Percentiles rank a stretch among this genome's conserved stretches.
These are phyloP conservation scores for Cotesia vestalis DNA, from an alignment of 1,140 invertebrate genomes.

Conservation along the genomic window DNA sequence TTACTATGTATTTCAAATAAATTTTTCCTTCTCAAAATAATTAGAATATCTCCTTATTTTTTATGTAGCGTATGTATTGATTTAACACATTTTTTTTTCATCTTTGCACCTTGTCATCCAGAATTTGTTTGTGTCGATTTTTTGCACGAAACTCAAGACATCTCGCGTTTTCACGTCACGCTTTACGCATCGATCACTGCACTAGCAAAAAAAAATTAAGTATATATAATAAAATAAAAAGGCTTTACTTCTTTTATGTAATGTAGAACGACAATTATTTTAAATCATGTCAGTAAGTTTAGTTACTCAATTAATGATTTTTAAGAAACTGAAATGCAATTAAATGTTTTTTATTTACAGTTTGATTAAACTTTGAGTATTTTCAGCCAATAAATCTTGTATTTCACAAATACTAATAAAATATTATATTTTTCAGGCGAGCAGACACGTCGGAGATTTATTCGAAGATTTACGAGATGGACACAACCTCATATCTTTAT, in stretches of 20 bases:
- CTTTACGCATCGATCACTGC: slow-evolving; percentile 5
- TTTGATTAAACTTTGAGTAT: no score
- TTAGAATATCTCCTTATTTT: not conserved
- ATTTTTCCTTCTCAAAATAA: no score
- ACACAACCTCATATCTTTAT: slow-evolving; percentile 92
- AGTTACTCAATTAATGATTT: not conserved
- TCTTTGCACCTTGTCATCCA: no score
- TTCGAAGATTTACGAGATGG: slow-evolving; percentile 97
- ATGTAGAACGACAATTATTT: slow-evolving; percentile 6
- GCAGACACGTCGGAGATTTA: slow-evolving; percentile 89
- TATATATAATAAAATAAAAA: not conserved
- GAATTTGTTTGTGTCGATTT: slow-evolving; percentile 15
- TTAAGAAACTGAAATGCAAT: not conserved
- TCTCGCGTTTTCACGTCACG: slow-evolving; percentile 5
- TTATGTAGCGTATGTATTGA: not conserved
- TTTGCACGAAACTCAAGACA: slow-evolving; percentile 30
- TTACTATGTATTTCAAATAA: no score
- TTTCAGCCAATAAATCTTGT: no score
- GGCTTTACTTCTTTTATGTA: not conserved
- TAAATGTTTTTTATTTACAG: no score
- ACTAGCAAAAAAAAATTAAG: no score
- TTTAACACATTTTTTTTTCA: not conserved
- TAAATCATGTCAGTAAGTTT: not conserved
- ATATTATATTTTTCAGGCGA: slow-evolving; percentile 74
- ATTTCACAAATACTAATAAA: no score